These are phyloP conservation scores for Agelas oroides DNA, from an alignment of 37 sponge, comb jelly and placozoan species.

Conservation along the genomic window DNA sequence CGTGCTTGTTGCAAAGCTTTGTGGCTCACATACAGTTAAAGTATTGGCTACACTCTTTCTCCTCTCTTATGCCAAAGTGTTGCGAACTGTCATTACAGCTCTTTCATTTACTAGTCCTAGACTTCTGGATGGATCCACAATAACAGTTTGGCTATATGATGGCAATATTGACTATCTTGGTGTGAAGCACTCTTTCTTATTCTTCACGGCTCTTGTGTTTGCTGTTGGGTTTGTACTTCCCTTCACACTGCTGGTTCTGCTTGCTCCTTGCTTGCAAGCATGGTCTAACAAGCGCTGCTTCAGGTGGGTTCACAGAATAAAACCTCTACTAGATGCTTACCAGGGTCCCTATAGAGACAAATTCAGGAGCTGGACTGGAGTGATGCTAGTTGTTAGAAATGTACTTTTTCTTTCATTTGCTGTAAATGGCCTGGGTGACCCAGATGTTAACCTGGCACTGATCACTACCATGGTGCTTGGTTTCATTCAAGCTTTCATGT, in stretches of 20 bases:
- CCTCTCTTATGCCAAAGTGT: constrained; percentile 34
- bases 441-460: no score
- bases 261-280: constrained; percentile 4
- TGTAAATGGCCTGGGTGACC: no score
- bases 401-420: constrained; percentile 8
- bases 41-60: constrained; percentile 48
- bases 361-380: constrained; percentile 42
- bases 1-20: background rate
- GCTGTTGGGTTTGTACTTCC: constrained; percentile 20
- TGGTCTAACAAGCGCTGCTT: background rate
- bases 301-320: background rate
- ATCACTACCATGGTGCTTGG: no score
- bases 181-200: background rate
- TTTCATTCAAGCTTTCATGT: no score
- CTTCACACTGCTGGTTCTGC: constrained; percentile 9
- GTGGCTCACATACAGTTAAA: constrained; percentile 2
- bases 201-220: background rate
- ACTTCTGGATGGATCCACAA: background rate
- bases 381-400: constrained; percentile 11
- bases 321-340: constrained; percentile 47
- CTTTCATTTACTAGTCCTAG: background rate
- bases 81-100: constrained; percentile 12
- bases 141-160: constrained; percentile 9
- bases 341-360: constrained; percentile 58
- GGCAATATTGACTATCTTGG: constrained; percentile 4